Conservation (phyloP, 2,888 invertebrate species). For the Drosophila anomelani region DNA sequence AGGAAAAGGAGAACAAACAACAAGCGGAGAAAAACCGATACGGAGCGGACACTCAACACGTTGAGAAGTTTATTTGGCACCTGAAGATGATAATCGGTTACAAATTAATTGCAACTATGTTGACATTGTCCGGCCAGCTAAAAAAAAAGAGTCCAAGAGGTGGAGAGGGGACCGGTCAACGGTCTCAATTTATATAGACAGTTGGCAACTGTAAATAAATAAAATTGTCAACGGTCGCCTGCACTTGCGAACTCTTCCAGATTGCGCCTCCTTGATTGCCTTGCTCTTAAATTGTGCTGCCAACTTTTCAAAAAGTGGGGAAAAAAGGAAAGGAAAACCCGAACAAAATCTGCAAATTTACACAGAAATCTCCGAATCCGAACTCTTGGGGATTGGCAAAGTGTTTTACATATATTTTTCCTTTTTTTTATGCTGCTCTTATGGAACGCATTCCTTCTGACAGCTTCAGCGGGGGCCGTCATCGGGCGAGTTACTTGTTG, state of each 20-base stretch:
- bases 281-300: slow-evolving; percentile 83
- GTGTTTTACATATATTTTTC: slow-evolving; percentile 53
- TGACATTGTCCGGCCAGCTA: slow-evolving; percentile 64
- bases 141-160: neutral
- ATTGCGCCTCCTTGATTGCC: slow-evolving; percentile 81
- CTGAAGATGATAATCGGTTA: slow-evolving; percentile 84
- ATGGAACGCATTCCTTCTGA: slow-evolving; percentile 51
- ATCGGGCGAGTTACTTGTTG: slow-evolving; percentile 49
- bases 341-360: slow-evolving; percentile 72
- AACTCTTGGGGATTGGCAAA: slow-evolving; percentile 46
- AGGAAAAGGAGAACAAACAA: slow-evolving; percentile 48
- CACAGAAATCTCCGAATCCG: slow-evolving; percentile 69
- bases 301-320: slow-evolving; percentile 71
- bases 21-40: slow-evolving; percentile 51
- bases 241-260: slow-evolving; percentile 70
- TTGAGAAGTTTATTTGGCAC: slow-evolving; percentile 84
- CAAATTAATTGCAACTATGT: slow-evolving; percentile 84
- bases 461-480: slow-evolving; percentile 70
- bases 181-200: slow-evolving; percentile 77
- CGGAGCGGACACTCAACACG: slow-evolving; percentile 74
- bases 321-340: slow-evolving; percentile 40
- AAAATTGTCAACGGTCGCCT: slow-evolving; percentile 75
- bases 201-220: slow-evolving; percentile 80
- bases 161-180: slow-evolving; percentile 26
- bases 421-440: slow-evolving; percentile 15